phyloP scores from a whole-genome alignment of 2,888 invertebrate species.

The Cryptus armator region DNA sequence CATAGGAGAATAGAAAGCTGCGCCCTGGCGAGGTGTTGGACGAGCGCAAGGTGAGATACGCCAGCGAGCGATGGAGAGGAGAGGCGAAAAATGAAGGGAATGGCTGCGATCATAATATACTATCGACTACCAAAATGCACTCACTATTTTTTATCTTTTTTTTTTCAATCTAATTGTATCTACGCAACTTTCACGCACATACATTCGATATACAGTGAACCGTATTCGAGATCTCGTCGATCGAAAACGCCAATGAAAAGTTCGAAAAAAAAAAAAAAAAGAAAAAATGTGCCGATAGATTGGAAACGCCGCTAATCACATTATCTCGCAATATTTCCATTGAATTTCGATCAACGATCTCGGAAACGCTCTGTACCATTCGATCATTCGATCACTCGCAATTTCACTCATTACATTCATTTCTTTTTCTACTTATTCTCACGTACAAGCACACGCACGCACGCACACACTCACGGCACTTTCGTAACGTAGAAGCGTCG shows the following conservation, averaged over 20 bases:
- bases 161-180: slow-evolving; percentile 60
- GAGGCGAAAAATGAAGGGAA: slow-evolving; percentile 56
- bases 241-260: slow-evolving; percentile 24
- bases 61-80: slow-evolving; percentile 66
- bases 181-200: slow-evolving; percentile 66
- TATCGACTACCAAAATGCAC: slow-evolving; percentile 78
- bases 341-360: slow-evolving; percentile 29
- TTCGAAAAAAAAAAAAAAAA: background rate
- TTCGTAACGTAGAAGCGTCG: slow-evolving; percentile 50
- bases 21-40: slow-evolving; percentile 97
- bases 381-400: slow-evolving; percentile 55
- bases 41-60: slow-evolving; percentile 93
- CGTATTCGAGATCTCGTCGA: slow-evolving; percentile 22
- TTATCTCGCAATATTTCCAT: background rate
- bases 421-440: slow-evolving; percentile 67
- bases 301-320: too few species aligned
- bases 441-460: slow-evolving; percentile 63
- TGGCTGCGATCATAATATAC: slow-evolving; percentile 78
- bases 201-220: slow-evolving; percentile 44
- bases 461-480: slow-evolving; percentile 61
- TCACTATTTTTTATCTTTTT: slow-evolving; percentile 69
- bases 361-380: slow-evolving; percentile 22
- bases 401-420: slow-evolving; percentile 50
- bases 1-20: slow-evolving; percentile 95
- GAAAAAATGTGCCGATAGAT: background rate